A percentile compares a stretch with the other conserved stretches of the same genome.
Evolutionary conservation across 2,888 invertebrate species (phyloP).

Genomic region (Gandaritis pyraliata): DNA sequence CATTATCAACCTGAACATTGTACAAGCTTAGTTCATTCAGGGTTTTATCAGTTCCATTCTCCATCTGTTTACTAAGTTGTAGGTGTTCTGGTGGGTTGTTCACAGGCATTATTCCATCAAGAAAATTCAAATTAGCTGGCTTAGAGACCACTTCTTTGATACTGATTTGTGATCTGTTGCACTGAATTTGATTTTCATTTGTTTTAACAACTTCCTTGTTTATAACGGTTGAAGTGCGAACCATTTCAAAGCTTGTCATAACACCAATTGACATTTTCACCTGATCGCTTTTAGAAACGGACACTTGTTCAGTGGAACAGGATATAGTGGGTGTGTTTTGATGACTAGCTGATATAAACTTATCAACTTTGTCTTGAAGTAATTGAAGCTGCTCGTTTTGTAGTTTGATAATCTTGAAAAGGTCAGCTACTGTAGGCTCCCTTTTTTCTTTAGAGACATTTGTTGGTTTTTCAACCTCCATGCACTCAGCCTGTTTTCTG

Average conservation of each 20-base stretch:
- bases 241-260: conserved; percentile 89
- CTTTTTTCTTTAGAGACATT: conserved; percentile 67
- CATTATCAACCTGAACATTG: conserved; percentile 77
- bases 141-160: conserved; percentile 71
- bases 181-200: conserved; percentile 70
- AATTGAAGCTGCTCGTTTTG: conserved; percentile 87
- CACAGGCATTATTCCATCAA: conserved; percentile 72
- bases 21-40: conserved; percentile 75
- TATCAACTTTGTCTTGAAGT: conserved; percentile 87
- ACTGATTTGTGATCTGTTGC: conserved; percentile 74
- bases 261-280: conserved; percentile 88
- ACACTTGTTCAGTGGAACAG: conserved; percentile 61
- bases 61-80: conserved; percentile 29
- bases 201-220: conserved; percentile 70
- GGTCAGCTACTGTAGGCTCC: conserved; percentile 84
- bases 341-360: conserved; percentile 68
- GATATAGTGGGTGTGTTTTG: conserved; percentile 55
- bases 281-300: conserved; percentile 64
- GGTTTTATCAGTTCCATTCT: conserved; percentile 68
- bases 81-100: conserved; percentile 32
- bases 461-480: conserved; percentile 63
- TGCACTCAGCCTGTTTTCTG: conserved; percentile 51
- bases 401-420: conserved; percentile 86
- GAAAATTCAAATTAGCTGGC: conserved; percentile 68
- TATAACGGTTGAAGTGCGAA: conserved; percentile 75